Evolutionary conservation across 2,113 vertebrate species (phyloP), one percentile per base, ranked within the genome.

Genomic region (Erythrolamprus reginae): DNA sequence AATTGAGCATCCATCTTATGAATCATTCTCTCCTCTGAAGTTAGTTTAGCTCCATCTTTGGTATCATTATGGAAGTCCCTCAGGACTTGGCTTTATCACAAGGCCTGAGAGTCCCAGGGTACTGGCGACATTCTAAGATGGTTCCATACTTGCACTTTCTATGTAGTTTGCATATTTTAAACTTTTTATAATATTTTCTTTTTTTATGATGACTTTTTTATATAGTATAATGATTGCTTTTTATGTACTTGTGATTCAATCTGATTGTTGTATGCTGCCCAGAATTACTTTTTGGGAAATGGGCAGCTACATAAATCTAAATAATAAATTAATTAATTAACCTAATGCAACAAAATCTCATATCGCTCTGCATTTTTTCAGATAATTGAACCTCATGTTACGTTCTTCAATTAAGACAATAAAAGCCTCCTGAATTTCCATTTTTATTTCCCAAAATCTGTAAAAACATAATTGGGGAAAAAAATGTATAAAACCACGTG

Each of bases 381-480:
- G 3, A 33, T 42, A 10, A 17, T 61, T 90, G 1, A 3, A 0
- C 33, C 21, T 90, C 89, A 6, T 52, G 28, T 4, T 1, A 50
- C 15, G 1, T 85, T 92, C 24, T 23, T 94, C 50, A 58, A 23
- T 26, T 23, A 53, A 13, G 5, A 58, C 52, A 90, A 33, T 84
- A 0, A 1, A 26, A 4, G 4, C 88, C 21, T 38, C 2, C 58
- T 84, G 56, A 86, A 17, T 94, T 50, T 89, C 85, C 13, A 4
- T 45, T 0, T 42, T 55, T 26, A 55, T 88, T 91, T 90, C 90
- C 65, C 88, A 93, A 93, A 84, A 5, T 56, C n/a, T 86, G 58
- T 88, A 28, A 65, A 88, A 88, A 88, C 19, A 45, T 84, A 92
- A 47, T 89, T 61, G 48, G 89, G 89, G 47, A 47, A 56, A 94